Conservation (phyloP, 2,888 invertebrate species). For the Dryobotodes eremita region DNA sequence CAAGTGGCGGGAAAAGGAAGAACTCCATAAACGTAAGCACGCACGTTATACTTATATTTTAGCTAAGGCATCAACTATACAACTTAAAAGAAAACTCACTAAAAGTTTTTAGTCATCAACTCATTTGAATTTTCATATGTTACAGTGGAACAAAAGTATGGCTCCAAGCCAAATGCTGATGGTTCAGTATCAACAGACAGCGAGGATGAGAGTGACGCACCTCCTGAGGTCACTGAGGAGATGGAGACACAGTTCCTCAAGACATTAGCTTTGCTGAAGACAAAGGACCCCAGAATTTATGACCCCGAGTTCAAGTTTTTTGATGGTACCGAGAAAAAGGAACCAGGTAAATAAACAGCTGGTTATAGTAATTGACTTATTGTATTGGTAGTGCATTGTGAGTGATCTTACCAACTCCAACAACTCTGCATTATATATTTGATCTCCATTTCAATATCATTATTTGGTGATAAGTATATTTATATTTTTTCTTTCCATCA, state of each 20-base stretch:
- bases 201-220: constrained; percentile 92
- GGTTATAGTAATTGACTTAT: too few relatives aligned
- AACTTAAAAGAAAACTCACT: not conserved
- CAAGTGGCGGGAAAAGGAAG: constrained; percentile 96
- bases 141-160: constrained; percentile 94
- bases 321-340: constrained; percentile 85
- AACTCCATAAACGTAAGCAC: constrained; percentile 94
- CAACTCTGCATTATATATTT: not conserved
- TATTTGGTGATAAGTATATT: not conserved
- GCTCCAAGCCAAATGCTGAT: constrained; percentile 88
- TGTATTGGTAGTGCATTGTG: not conserved
- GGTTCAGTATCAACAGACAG: constrained; percentile 89
- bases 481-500: too few relatives aligned
- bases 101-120: not conserved
- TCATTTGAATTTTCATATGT: constrained; percentile 29
- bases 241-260: constrained; percentile 97
- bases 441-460: not conserved
- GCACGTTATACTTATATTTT: not conserved
- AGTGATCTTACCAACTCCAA: not conserved
- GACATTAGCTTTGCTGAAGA: constrained; percentile 96
- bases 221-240: constrained; percentile 90
- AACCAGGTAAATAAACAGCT: constrained; percentile 72
- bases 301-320: constrained; percentile 94
- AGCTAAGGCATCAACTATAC: not conserved
- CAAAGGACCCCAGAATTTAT: constrained; percentile 97